phyloP scores from a whole-genome alignment of 1,140 invertebrate genomes.

The Drosophila eugracilis region DNA sequence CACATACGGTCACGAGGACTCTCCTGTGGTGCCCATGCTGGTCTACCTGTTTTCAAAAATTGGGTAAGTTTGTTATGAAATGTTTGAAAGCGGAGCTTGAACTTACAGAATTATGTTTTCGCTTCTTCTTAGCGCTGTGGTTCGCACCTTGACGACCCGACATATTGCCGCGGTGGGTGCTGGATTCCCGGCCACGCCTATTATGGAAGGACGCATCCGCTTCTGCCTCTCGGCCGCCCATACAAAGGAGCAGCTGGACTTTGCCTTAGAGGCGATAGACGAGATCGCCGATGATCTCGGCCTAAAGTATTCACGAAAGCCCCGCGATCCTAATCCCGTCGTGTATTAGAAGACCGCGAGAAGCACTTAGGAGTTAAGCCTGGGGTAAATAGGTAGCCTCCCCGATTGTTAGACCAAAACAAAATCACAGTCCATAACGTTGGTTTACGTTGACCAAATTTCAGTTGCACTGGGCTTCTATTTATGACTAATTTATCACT shows the following conservation, averaged over 20 bases:
- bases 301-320: slow-evolving; percentile 89
- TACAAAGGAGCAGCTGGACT: slow-evolving; percentile 97
- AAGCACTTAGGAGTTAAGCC: slow-evolving; percentile 14
- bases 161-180: slow-evolving; percentile 98
- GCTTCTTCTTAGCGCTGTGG: slow-evolving; percentile 88
- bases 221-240: slow-evolving; percentile 99
- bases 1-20: slow-evolving; percentile 98
- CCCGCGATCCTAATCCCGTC: slow-evolving; percentile 86
- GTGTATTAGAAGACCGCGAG: slow-evolving; percentile 85
- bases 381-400: slow-evolving; percentile 3
- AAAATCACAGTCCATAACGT: slow-evolving; percentile 4
- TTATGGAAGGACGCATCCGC: slow-evolving; percentile 96
- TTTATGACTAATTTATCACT: slow-evolving; percentile 25
- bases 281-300: slow-evolving; percentile 89
- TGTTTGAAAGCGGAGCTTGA: too few relatives aligned
- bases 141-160: slow-evolving; percentile 91
- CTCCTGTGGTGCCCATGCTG: slow-evolving; percentile 98
- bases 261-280: slow-evolving; percentile 90
- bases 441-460: neutral
- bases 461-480: slow-evolving; percentile 19
- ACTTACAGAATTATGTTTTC: neutral
- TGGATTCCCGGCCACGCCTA: slow-evolving; percentile 98
- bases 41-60: slow-evolving; percentile 97
- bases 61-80: slow-evolving; percentile 86
- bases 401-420: slow-evolving; percentile 23